A percentile compares a stretch with the other conserved stretches of the same genome.
phyloP scores from a whole-genome alignment of 2,888 invertebrate species.

The Rotaria socialis region DNA sequence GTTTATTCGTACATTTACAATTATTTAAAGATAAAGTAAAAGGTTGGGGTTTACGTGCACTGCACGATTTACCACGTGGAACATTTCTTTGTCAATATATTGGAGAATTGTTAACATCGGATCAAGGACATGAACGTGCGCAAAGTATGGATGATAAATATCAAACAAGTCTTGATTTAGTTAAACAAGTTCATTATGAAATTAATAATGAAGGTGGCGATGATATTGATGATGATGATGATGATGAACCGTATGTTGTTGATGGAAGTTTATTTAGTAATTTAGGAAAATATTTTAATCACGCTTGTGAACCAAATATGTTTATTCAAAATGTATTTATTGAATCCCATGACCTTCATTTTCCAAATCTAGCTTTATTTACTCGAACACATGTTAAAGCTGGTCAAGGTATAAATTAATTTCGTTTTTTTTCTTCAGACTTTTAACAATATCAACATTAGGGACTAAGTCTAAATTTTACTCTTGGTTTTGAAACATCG shows the following conservation, averaged over 20 bases:
- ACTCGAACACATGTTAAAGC: slow-evolving; percentile 74
- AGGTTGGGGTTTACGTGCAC: slow-evolving; percentile 91
- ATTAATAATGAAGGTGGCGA: background rate
- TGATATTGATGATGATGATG: background rate
- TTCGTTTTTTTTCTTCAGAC: no score
- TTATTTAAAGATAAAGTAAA: slow-evolving; percentile 81
- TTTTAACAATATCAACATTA: no score
- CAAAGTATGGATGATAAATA: slow-evolving; percentile 18
- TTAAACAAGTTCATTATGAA: background rate
- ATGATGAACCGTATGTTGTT: background rate
- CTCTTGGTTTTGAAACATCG: no score
- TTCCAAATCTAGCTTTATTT: slow-evolving; percentile 90
- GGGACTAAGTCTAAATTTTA: no score
- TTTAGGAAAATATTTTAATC: slow-evolving; percentile 76
- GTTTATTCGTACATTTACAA: slow-evolving; percentile 70
- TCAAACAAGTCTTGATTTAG: slow-evolving; percentile 12
- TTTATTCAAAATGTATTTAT: slow-evolving; percentile 79
- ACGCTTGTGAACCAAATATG: slow-evolving; percentile 97
- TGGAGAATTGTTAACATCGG: slow-evolving; percentile 9
- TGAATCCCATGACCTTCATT: slow-evolving; percentile 64
- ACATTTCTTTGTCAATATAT: slow-evolving; percentile 3
- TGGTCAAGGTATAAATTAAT: slow-evolving; percentile 65
- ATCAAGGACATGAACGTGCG: slow-evolving; percentile 25
- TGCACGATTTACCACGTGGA: slow-evolving; percentile 78
- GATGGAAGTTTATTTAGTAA: slow-evolving; percentile 10